phyloP scores from a whole-genome alignment of 2,888 invertebrate species.

The Serrognathus titanus region DNA sequence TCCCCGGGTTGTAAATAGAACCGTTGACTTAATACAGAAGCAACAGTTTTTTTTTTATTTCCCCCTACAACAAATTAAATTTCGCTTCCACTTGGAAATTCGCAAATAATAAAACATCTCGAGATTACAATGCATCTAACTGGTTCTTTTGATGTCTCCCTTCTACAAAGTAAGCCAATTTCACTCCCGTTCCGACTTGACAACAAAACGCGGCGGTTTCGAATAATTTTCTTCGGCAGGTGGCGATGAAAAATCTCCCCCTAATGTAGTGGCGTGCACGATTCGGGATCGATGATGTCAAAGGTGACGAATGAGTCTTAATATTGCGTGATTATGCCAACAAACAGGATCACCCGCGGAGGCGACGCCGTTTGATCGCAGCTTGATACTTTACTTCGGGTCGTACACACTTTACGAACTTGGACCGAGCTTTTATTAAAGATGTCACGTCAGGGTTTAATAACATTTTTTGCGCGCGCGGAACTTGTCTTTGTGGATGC shows the following conservation, averaged over 20 bases:
- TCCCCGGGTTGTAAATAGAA: too few relatives aligned
- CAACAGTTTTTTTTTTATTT: too few relatives aligned
- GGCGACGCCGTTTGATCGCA: constrained; percentile 14
- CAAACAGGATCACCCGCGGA: constrained; percentile 20
- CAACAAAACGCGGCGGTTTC: background rate
- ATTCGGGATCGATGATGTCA: constrained; percentile 27
- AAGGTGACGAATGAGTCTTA: constrained; percentile 37
- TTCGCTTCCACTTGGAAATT: too few relatives aligned
- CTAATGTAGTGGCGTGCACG: constrained; percentile 24
- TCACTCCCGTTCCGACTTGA: too few relatives aligned
- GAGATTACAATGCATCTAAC: too few relatives aligned
- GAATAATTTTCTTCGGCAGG: background rate
- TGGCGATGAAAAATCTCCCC: constrained; percentile 26
- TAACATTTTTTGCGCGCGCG: too few relatives aligned
- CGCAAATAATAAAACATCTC: too few relatives aligned
- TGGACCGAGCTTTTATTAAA: constrained; percentile 12
- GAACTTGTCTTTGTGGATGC: too few relatives aligned
- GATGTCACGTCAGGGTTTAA: constrained; percentile 1
- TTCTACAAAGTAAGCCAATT: too few relatives aligned
- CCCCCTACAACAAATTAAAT: too few relatives aligned
- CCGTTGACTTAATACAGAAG: too few relatives aligned
- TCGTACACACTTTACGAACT: constrained; percentile 8
- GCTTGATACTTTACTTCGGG: constrained; percentile 20
- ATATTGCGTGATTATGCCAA: constrained; percentile 32
- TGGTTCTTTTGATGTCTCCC: too few relatives aligned